phyloP scores from a whole-genome alignment of 2,888 invertebrate species.

The Diarsia rubi region DNA sequence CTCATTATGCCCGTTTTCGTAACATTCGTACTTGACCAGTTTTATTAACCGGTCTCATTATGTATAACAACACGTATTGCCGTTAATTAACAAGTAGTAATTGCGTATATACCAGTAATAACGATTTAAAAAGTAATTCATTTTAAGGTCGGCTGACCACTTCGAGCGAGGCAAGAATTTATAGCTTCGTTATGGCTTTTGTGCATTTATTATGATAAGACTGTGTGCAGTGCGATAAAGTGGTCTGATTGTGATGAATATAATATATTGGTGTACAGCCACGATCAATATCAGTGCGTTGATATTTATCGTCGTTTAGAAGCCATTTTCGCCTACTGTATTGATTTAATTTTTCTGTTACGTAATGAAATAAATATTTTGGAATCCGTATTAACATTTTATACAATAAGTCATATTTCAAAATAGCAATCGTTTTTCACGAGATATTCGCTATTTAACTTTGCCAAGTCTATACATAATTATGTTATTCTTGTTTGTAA shows the following conservation, averaged over 20 bases:
- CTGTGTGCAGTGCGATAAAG: slow-evolving; percentile 3
- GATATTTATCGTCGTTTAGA: too few relatives aligned
- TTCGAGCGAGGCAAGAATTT: slow-evolving; percentile 26
- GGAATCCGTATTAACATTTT: too few relatives aligned
- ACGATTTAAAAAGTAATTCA: slow-evolving; percentile 59
- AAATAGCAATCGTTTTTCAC: too few relatives aligned
- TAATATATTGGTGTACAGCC: neutral
- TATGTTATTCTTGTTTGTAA: too few relatives aligned
- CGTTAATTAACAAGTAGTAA: slow-evolving; percentile 32
- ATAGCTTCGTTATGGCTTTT: slow-evolving; percentile 13
- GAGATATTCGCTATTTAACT: too few relatives aligned
- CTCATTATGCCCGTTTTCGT: slow-evolving; percentile 27
- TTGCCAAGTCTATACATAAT: too few relatives aligned
- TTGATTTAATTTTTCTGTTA: too few relatives aligned
- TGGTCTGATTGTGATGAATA: slow-evolving; percentile 17
- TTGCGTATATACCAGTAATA: slow-evolving; percentile 40
- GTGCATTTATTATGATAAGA: slow-evolving; percentile 19
- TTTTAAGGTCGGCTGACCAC: slow-evolving; percentile 17
- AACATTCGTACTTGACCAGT: neutral
- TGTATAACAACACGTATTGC: slow-evolving; percentile 33
- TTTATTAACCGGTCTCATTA: slow-evolving; percentile 34
- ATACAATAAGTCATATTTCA: too few relatives aligned
- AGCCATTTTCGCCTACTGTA: too few relatives aligned
- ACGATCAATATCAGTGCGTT: too few relatives aligned
- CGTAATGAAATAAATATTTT: too few relatives aligned